Evolutionary conservation across 2,888 invertebrate species (phyloP), one percentile per base, ranked within the genome.

Genomic region (Eupithecia vulgata): DNA sequence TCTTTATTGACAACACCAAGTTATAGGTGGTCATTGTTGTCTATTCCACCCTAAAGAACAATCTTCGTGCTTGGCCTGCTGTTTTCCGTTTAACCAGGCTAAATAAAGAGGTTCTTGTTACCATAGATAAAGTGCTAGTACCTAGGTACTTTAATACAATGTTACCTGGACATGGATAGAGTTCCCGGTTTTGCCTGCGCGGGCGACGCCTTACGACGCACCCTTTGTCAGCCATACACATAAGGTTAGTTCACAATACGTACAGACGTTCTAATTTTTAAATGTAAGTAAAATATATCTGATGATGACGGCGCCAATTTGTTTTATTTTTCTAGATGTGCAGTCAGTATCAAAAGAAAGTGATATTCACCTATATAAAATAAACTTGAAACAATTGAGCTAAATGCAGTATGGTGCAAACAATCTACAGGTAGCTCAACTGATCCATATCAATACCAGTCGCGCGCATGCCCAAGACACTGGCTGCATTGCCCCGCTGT

Each of bases 151-250:
- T 76, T 76, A 70, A 70, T 70, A 75, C 72, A 78, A 64, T 65
- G 15, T 81, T 96, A 96, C 96, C 96, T 96, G 87, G 96, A 96
- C 88, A 96, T 95, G 70, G 96, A 96, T 74, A 96, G 88, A 42
- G 95, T 94, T 79, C 95, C 94, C 62, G 94, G 90, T 85, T 95
- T 95, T 81, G 95, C 89, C 87, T 94, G 92, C 85, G 94, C 97
- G 71, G 97, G 96, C 76, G 97, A 96, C 82, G 96, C 95, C 95
- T 97, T 97, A 90, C 97, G 95, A 87, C 97, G 95, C 87, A 97
- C 96, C 94, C 97, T 97, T 93, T 68, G 82, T 80, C 79, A 78
- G 81, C 71, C 81, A 84, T 83, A 84, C 83, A 81, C 82, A 83
- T 78, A 81, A 81, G 78, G 89, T 91, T 90, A 87, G 83, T 57